These are phyloP conservation scores for Chrysina gloriosa DNA, from an alignment of 2,888 invertebrate genomes.

Conservation along the genomic window DNA sequence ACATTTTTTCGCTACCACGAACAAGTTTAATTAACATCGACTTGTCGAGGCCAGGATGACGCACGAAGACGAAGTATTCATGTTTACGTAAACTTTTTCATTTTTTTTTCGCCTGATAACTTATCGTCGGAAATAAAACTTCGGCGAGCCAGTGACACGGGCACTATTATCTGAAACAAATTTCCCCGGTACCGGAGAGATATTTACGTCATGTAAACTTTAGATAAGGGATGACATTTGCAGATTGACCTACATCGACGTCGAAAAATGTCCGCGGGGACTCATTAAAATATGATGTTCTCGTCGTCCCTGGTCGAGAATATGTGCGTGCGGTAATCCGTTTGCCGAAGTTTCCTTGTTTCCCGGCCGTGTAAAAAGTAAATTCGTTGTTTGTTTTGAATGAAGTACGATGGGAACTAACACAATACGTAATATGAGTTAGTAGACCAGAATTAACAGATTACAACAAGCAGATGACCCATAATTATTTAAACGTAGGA, in stretches of 20 bases:
- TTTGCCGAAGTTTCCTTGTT: no score
- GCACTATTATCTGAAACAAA: constrained; percentile 32
- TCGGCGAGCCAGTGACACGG: constrained; percentile 6
- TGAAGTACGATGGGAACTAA: no score
- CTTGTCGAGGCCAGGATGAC: background rate
- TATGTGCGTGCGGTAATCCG: background rate
- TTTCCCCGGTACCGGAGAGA: constrained; percentile 2
- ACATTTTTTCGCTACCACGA: background rate
- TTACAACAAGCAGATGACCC: no score
- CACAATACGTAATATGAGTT: no score
- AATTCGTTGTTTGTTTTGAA: no score
- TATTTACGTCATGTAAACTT: constrained; percentile 33
- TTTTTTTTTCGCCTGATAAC: constrained; percentile 13
- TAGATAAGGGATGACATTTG: constrained; percentile 31
- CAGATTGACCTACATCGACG: constrained; percentile 21
- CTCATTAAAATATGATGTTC: constrained; percentile 33
- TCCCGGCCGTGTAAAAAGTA: no score
- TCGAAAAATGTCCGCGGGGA: constrained; percentile 29
- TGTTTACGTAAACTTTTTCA: constrained; percentile 6
- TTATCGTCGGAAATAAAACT: constrained; percentile 21
- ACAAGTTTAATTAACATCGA: constrained; percentile 11
- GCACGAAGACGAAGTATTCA: constrained; percentile 5
- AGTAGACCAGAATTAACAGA: no score
- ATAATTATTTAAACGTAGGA: no score
- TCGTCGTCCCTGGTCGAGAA: constrained; percentile 8